Evolutionary conservation across 2,113 vertebrate genomes (phyloP).

Genomic region (Tauraco erythrolophus): DNA sequence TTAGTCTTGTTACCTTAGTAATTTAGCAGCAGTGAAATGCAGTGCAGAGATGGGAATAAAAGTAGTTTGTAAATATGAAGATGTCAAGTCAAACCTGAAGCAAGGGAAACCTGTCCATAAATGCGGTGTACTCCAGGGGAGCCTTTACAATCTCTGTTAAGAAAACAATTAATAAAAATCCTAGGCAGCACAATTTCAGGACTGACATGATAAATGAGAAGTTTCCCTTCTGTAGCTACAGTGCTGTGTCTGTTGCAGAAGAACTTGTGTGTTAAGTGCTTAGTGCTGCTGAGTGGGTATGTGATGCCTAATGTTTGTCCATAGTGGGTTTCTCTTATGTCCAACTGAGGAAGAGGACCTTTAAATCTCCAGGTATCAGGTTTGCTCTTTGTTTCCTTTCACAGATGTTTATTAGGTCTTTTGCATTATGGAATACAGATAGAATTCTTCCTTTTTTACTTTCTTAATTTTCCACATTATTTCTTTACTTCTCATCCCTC

Average conservation of each 20-base stretch:
- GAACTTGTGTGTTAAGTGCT: fast-evolving
- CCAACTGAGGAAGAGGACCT: neutral
- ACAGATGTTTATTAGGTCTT: neutral
- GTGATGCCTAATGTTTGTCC: neutral
- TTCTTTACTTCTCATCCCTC: neutral
- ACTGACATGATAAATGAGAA: neutral
- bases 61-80: neutral
- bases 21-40: neutral
- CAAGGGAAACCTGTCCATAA: neutral
- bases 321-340: neutral
- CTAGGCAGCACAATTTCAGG: neutral
- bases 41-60: neutral
- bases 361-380: neutral
- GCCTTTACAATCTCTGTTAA: neutral
- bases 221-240: neutral
- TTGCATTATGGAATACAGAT: neutral
- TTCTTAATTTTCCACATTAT: neutral
- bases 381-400: neutral
- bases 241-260: neutral
- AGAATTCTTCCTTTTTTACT: neutral
- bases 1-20: conserved; percentile 12
- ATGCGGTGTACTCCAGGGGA: neutral
- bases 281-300: neutral
- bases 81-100: neutral
- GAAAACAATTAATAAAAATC: neutral